A percentile compares a stretch with the other conserved stretches of the same genome.
Conservation (phyloP, 2,113 vertebrate species). For the Catagonus wagneri region DNA sequence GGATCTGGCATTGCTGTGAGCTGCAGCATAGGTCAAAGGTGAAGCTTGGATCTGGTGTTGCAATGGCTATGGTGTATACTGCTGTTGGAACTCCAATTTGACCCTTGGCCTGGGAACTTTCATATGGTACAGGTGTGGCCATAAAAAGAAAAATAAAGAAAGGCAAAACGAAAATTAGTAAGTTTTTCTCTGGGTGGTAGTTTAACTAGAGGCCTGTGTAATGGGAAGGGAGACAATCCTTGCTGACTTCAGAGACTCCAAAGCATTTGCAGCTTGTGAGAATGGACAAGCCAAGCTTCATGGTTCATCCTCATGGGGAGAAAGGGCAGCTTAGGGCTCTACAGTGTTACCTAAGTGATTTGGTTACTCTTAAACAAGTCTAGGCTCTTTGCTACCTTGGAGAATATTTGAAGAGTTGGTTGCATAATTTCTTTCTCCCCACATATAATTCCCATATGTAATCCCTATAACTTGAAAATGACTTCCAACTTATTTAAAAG, state of each 20-base stretch:
- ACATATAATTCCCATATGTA: not conserved
- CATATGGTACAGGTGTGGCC: too few species aligned
- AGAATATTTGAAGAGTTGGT: not conserved
- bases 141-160: too few species aligned
- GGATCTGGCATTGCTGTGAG: too few species aligned
- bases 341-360: not conserved
- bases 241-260: not conserved
- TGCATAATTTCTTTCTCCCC: not conserved
- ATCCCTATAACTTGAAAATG: not conserved
- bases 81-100: too few species aligned
- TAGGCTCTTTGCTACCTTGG: not conserved
- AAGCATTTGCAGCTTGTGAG: not conserved
- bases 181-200: not conserved
- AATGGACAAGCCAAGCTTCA: not conserved
- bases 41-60: too few species aligned
- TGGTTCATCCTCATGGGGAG: not conserved
- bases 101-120: too few species aligned
- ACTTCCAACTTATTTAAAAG: conserved; percentile 9
- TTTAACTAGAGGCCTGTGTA: not conserved
- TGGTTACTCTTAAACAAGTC: not conserved
- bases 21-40: too few species aligned
- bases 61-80: too few species aligned
- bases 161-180: not conserved
- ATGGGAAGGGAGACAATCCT: not conserved
- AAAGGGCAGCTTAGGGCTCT: not conserved